Evolutionary conservation across 1,140 invertebrate genomes (phyloP), one percentile per base, ranked within the genome.

Genomic region (Aradophagus sp.): DNA sequence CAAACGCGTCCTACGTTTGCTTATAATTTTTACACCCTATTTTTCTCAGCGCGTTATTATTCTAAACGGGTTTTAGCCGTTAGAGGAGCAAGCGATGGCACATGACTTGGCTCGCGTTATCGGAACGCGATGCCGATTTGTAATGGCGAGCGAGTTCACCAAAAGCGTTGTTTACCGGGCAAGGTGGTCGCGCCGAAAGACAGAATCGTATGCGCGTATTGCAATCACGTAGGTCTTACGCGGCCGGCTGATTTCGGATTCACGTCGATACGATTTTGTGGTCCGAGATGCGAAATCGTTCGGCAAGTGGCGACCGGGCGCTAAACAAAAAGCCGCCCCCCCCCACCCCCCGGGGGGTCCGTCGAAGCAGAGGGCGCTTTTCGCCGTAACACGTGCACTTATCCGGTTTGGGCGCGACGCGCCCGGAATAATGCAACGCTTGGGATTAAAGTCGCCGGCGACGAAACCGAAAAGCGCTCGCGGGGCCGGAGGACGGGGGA

Each of bases 241-340:
- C 70, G 66, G 47, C 69, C 34, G 53, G 52, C 62, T 80, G 78
- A 81, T 83, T 82, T 81, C 53, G 48, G 68, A 83, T 83, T 81
- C 80, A 76, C 70, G 55, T 38, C 63, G 65, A 63, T 45, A 67
- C 66, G 42, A 38, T 47, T 34, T 47, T 70, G 66, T 26, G 68
- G 65, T 59, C 62, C 34, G 63, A 66, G 36, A 58, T 66, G 41
- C 31, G 44, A 41, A 76, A 78, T 76, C 68, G 55, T 41, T 74
- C 75, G 35, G 35, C 65, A 65, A 76, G 53, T 42, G 34, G 62
- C 69, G 73, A 35, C 13, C 20, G 20, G 29, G 14, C 3, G 59
- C 27, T 26, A 62, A 56, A 56, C 45, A 70, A 63, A 70, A 44
- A 35, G 8, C 12, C 8, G 17, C 5, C n/a, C n/a, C n/a, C n/a